phyloP scores from a whole-genome alignment of 2,888 invertebrate genomes.

The Trissonchulus latispiculum region DNA sequence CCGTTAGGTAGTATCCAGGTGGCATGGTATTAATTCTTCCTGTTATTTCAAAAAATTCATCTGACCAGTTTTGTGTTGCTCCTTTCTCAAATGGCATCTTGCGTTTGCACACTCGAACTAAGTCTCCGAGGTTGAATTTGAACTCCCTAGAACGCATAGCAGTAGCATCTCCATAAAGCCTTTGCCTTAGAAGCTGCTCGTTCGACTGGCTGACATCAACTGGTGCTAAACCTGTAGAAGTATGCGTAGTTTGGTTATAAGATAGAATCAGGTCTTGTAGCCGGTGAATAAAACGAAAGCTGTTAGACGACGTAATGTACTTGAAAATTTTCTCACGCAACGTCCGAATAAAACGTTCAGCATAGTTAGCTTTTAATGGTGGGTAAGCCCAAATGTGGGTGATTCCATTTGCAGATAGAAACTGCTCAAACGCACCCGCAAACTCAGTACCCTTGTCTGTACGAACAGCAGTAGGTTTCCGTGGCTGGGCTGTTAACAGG shows the following conservation, averaged over 20 bases:
- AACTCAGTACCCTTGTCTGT: not conserved
- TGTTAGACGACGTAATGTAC: not conserved
- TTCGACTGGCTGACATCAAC: too few relatives aligned
- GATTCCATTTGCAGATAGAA: constrained; percentile 3
- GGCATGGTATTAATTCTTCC: not conserved
- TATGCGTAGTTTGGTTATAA: not conserved
- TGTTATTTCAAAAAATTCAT: not conserved
- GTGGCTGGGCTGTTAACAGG: too few relatives aligned
- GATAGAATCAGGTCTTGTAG: not conserved
- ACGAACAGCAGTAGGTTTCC: not conserved
- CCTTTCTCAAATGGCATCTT: too few relatives aligned
- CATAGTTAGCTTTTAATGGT: not conserved
- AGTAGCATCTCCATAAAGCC: too few relatives aligned
- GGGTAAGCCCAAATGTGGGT: not conserved
- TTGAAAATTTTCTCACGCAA: not conserved
- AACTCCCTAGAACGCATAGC: too few relatives aligned
- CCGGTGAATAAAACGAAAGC: not conserved
- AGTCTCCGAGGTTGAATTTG: too few relatives aligned
- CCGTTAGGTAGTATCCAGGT: not conserved
- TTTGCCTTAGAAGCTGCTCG: too few relatives aligned
- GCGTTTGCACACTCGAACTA: too few relatives aligned
- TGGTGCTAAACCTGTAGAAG: not conserved
- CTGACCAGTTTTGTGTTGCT: too few relatives aligned
- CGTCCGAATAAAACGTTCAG: not conserved
- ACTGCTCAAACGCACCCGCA: not conserved